Base-by-base conservation (phyloP, 1,140 invertebrate genomes). In the Potamilus streckersoni region DNA sequence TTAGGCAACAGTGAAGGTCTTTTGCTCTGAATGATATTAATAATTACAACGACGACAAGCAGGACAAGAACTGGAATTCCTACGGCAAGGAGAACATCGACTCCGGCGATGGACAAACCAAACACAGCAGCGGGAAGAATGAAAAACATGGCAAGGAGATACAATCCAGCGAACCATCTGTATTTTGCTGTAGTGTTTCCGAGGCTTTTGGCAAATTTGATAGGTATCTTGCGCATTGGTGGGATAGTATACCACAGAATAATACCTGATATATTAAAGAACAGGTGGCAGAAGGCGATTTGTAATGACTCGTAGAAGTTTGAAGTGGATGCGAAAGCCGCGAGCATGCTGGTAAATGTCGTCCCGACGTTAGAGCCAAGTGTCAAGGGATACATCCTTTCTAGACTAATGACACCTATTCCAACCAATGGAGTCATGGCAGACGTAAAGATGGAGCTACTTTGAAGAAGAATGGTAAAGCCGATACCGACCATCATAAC, bases 341-440 rank as follows among this genome's bases (percentile, higher is more conserved):
- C 92, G 15, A 92, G 74, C 5, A 92, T 73, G 6, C 90, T 91
- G 2, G 93, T 93, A 27, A 91, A 91, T 0, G 93, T 94, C 19
- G 93, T 93, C 13, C 93, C 93, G 71, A 93, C 89, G 82, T 93
- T 93, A 8, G 92, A 91, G 6, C 93, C 93, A 13, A 93, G 83
- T 15, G 92, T 92, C 49, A 93, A 83, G 0, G 93, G 93, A 82
- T 93, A 93, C 79, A 93, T 91, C 58, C 92, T 82, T 67, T 93
- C 92, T 49, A 93, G 74, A 19, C 89, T 89, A 19, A 93, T 90
- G 38, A 93, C 90, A 3, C 93, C 93, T 13, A 93, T 79, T 5
- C 93, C 93, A n/a, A 93, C 92, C 17, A 93, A 85, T 12, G 93
- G 93, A 8, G 92, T 93, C 13, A 93, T 85, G 2, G 92, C 90